phyloP scores from a whole-genome alignment of 1,140 invertebrate genomes.

The Drosophila ambigua region DNA sequence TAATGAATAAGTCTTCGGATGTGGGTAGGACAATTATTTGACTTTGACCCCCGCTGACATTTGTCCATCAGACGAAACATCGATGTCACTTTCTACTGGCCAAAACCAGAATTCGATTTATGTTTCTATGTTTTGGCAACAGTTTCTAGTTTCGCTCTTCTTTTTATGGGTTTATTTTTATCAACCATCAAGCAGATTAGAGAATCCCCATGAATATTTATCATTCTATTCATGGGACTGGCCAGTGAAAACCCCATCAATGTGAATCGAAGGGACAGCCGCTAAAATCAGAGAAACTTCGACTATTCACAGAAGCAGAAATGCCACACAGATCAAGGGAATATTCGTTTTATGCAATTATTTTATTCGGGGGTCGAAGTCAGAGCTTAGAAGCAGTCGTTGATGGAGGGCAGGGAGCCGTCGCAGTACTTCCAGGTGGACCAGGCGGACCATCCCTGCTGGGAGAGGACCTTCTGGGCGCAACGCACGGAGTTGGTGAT shows the following conservation, averaged over 20 bases:
- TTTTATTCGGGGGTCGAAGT: conserved; percentile 13
- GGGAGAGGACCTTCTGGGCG: conserved; percentile 60
- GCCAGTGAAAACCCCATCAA: conserved; percentile 29
- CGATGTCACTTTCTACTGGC: conserved; percentile 48
- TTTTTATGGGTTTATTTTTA: not conserved
- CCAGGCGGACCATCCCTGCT: conserved; percentile 77
- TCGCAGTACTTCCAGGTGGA: conserved; percentile 66
- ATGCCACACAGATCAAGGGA: not conserved
- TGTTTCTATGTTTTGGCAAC: conserved; percentile 21
- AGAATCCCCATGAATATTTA: not conserved
- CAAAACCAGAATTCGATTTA: conserved; percentile 31
- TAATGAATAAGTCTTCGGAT: conserved; percentile 36
- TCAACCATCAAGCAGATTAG: conserved; percentile 1
- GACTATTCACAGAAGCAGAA: no score
- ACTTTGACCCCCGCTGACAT: conserved; percentile 40
- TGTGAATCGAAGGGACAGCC: not conserved
- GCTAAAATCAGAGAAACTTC: not conserved
- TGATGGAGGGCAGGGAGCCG: conserved; percentile 59
- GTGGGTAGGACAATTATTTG: conserved; percentile 43
- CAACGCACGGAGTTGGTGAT: conserved; percentile 69
- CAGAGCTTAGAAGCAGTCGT: conserved; percentile 52
- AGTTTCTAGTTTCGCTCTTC: conserved; percentile 22
- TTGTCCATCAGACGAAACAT: conserved; percentile 21
- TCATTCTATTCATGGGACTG: conserved; percentile 30
- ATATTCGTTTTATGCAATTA: not conserved